Evolutionary conservation across 2,888 invertebrate species (phyloP), one percentile per base, ranked within the genome.

Genomic region (Macrophya annulata): DNA sequence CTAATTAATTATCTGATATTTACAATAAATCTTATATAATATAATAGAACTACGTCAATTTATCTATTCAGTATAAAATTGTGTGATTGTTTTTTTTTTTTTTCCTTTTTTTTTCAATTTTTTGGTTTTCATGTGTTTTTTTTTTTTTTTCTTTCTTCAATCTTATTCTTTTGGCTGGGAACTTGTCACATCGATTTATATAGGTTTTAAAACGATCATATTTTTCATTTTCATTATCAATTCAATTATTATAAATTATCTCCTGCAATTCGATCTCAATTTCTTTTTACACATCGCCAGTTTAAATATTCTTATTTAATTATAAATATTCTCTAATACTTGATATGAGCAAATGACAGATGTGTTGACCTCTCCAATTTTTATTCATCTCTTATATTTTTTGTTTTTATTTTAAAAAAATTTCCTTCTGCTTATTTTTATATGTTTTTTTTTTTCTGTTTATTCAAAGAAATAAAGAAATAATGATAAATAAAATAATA

Each of bases 291-390:
- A 4, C 37, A 37, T 43, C 48, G n/a, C 25, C 25, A 77, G 43
- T 77, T 55, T 55, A 12, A 62, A 62, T 40, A 17, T 59, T 88
- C n/a, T 45, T 45, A 45, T 74, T 74, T 45, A 21, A 74, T 45
- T 45, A 45, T 87, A 71, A 88, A 88, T 88, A 90, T 87, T 89
- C n/a, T 45, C 90, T 90, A 90, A 85, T 86, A 87, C 89, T 91
- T 92, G 92, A 92, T 92, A 92, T 92, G 92, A 92, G 92, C 91
- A 91, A 91, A 90, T 91, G 89, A 90, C 91, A 91, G 91, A 90
- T 89, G 87, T 89, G 86, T 91, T 89, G 89, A 91, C 90, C 89
- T 90, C 88, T 89, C 89, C 89, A 89, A 91, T 89, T 89, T 89
- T 87, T 72, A 82, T 87, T 74, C 51, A 51, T 71, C 2, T 6